phyloP scores from a whole-genome alignment of 1,140 invertebrate species.

The Pogonognathellus flavescens region DNA sequence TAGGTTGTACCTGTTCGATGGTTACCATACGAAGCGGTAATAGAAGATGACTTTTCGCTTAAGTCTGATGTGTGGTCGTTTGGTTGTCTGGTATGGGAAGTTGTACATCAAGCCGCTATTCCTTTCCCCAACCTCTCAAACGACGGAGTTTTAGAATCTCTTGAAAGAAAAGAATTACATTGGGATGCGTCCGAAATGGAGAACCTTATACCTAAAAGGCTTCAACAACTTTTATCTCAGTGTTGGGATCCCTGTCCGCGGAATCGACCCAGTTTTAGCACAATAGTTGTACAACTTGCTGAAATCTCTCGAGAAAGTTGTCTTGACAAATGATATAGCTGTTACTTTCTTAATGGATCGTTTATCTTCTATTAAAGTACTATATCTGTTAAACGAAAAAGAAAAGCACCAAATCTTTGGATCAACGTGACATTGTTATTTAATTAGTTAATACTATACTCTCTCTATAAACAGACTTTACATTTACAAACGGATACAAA shows the following conservation, averaged over 20 bases:
- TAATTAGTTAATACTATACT: background rate
- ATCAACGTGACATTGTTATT: background rate
- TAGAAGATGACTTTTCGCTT: conserved; percentile 91
- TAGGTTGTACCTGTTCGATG: conserved; percentile 84
- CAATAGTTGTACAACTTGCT: conserved; percentile 58
- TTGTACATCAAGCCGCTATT: conserved; percentile 87
- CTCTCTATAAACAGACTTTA: background rate
- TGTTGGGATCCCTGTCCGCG: conserved; percentile 63
- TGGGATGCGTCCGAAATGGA: conserved; percentile 75
- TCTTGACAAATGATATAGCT: background rate
- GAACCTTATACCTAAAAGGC: conserved; percentile 44
- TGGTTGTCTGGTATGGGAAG: conserved; percentile 91
- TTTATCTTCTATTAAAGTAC: background rate
- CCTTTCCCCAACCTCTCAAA: conserved; percentile 87
- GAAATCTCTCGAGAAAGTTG: conserved; percentile 57
- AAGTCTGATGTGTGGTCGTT: conserved; percentile 96
- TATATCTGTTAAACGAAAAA: background rate
- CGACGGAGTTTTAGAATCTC: conserved; percentile 79
- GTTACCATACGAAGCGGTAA: conserved; percentile 88
- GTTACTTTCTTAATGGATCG: conserved; percentile 10
- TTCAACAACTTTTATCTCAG: conserved; percentile 54
- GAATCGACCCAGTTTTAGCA: conserved; percentile 64
- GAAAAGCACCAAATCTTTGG: background rate
- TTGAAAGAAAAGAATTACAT: conserved; percentile 77
- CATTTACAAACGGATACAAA: background rate